Base-by-base conservation (phyloP, 2,113 vertebrate species). In the Phalacrocorax carbo region DNA sequence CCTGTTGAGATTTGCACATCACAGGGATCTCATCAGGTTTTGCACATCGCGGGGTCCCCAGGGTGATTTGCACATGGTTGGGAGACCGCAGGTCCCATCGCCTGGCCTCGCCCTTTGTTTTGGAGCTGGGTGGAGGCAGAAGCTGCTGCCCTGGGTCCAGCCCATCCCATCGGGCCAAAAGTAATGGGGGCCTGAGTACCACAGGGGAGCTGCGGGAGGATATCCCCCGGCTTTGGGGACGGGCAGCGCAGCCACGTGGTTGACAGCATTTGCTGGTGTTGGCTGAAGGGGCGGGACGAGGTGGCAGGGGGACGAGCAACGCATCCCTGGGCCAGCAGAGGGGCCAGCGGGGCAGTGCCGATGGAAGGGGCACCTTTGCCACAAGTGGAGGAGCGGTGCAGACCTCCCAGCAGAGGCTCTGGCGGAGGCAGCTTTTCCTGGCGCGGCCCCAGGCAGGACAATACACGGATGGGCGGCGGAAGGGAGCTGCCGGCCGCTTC, bases 401-500 rank as follows among this genome's bases (percentile, higher is more conserved):
- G 55, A 27, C 14, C 8, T 78, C 29, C n/a, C 10, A 15, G 78
- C 51, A 5, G 17, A 40, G 58, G 13, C 36, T 51, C 66, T 3
- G 1, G 78, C 21, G 5, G 66, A 88, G 72, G 87, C n/a, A 15
- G 70, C 64, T 95, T 88, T 94, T 96, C 91, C 95, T 97, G 96
- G 86, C 51, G 0, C 1, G 1, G 66, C 36, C 95, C 40, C 70
- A 65, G 86, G 88, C 93, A 89, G 93, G 91, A 96, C 94, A 96
- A 94, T 97, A 21, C 81, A 93, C 89, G 30, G 40, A 80, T 9
- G 4, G 46, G 36, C 1, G 0, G 88, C 94, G 96, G 96, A 96
- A 95, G 94, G 96, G 96, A 96, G 96, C 93, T 90, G 96, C 90
- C 49, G 84, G 82, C 88, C 9, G 25, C 82, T 96, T 95, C 84